phyloP scores from a whole-genome alignment of 1,140 invertebrate species.

The Hyphantria cunea region DNA sequence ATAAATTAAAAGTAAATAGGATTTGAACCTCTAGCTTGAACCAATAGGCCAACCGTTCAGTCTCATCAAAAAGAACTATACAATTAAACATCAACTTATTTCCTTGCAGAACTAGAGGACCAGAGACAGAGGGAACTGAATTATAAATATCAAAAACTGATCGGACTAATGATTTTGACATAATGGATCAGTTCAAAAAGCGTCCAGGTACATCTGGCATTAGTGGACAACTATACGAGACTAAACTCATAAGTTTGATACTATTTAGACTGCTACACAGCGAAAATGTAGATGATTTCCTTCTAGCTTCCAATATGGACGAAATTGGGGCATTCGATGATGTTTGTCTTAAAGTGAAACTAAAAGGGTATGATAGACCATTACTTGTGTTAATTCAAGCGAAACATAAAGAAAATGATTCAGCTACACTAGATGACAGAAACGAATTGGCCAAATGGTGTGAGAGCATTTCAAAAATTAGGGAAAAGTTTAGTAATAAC shows the following conservation, averaged over 20 bases:
- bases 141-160: no score
- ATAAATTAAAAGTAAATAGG: no score
- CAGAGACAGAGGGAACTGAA: no score
- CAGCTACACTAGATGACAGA: no score
- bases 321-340: conserved; percentile 26
- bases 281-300: conserved; percentile 4
- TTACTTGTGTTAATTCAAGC: conserved; percentile 18
- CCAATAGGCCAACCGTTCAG: no score
- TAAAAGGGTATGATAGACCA: not conserved
- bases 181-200: no score
- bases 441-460: conserved; percentile 15
- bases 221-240: no score
- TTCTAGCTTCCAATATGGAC: conserved; percentile 18
- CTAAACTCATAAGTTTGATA: conserved; percentile 24
- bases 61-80: no score
- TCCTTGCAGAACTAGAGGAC: no score
- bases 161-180: no score
- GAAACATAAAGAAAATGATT: conserved; percentile 19
- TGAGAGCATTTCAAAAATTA: conserved; percentile 20
- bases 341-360: conserved; percentile 15
- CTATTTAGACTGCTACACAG: not conserved
- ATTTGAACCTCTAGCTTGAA: no score
- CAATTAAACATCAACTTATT: no score
- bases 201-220: conserved; percentile 12
- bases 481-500: not conserved